Evolutionary conservation across 1,140 invertebrate species (phyloP).

Genomic region (Mylabris phalerata): DNA sequence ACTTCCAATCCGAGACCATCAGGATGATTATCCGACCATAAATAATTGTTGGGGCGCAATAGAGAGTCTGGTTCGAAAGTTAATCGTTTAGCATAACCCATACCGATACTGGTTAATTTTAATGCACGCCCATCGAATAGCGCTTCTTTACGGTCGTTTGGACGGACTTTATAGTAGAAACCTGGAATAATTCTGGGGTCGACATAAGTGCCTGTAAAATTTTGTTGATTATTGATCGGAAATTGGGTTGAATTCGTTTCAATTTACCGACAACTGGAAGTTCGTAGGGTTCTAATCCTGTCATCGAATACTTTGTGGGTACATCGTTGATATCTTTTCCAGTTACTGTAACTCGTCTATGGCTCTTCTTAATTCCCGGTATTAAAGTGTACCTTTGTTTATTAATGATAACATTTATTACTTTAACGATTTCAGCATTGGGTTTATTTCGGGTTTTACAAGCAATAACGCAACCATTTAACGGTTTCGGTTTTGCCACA

Average conservation of each 20-base stretch:
- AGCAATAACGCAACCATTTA: conserved; percentile 51
- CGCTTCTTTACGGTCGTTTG: conserved; percentile 52
- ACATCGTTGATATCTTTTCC: conserved; percentile 56
- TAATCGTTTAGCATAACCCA: conserved; percentile 69
- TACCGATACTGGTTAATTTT: conserved; percentile 58
- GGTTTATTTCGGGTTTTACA: conserved; percentile 44
- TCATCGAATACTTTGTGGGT: conserved; percentile 60
- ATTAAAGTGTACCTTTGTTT: conserved; percentile 53
- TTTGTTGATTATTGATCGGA: neutral
- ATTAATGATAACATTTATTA: conserved; percentile 54
- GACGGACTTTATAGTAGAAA: conserved; percentile 64
- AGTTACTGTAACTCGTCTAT: conserved; percentile 52
- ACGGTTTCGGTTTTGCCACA: conserved; percentile 49
- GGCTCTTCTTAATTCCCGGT: conserved; percentile 54
- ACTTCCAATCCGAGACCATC: conserved; percentile 65
- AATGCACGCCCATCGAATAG: conserved; percentile 60
- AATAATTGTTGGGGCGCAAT: conserved; percentile 60
- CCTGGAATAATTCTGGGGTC: conserved; percentile 66
- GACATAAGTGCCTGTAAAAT: conserved; percentile 58
- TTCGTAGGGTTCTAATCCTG: conserved; percentile 61
- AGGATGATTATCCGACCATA: conserved; percentile 73
- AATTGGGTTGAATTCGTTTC: conserved; percentile 1
- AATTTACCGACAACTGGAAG: conserved; percentile 64
- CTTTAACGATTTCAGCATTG: conserved; percentile 46
- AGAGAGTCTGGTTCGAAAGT: conserved; percentile 63